Evolutionary conservation across 2,888 invertebrate species (phyloP).

Genomic region (Esperia sulphurella): DNA sequence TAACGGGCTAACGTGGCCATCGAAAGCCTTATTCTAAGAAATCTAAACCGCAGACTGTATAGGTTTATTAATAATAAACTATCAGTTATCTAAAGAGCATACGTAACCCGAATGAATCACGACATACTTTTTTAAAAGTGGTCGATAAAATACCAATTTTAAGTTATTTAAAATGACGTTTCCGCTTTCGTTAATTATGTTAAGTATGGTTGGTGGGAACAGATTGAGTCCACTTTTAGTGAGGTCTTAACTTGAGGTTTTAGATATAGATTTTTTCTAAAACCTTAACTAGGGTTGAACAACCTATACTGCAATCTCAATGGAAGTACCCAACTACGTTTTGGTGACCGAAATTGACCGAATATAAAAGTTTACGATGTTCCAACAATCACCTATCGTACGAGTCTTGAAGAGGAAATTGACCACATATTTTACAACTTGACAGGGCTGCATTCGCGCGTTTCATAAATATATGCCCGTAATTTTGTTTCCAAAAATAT

Average conservation of each 20-base stretch:
- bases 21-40: conserved; percentile 11
- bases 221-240: background rate
- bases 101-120: conserved; percentile 24
- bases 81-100: conserved; percentile 11
- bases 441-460: no score
- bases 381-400: conserved; percentile 20
- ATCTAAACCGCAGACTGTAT: conserved; percentile 4
- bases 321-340: background rate
- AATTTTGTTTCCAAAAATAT: no score
- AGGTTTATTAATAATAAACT: conserved; percentile 11
- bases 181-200: background rate
- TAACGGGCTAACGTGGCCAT: conserved; percentile 28
- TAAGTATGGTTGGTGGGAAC: background rate
- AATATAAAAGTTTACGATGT: conserved; percentile 17
- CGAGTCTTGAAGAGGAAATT: conserved; percentile 33
- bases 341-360: background rate
- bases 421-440: conserved; percentile 45
- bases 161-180: background rate
- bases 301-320: no score
- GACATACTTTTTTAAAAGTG: background rate
- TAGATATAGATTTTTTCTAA: no score
- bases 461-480: no score
- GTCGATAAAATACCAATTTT: background rate
- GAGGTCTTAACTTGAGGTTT: no score
- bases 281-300: no score